Conservation (phyloP, 2,113 vertebrate genomes). For the Trochalopteron elliotii region DNA sequence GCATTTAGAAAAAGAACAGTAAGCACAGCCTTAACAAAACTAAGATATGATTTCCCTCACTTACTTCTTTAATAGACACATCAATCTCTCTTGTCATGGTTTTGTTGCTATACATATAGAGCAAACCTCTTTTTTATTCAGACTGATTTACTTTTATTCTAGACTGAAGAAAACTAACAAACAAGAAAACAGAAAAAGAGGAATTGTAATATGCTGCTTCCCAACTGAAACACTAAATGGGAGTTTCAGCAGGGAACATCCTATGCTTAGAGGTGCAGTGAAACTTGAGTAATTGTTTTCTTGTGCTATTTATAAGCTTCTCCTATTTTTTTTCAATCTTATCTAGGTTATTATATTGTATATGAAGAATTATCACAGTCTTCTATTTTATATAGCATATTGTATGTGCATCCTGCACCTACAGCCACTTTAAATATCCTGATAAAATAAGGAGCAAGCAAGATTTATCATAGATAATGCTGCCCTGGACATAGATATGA, state of each 20-base stretch:
- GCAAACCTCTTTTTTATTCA: neutral
- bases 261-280: neutral
- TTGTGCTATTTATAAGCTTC: neutral
- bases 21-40: neutral
- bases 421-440: neutral
- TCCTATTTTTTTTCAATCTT: fast-evolving
- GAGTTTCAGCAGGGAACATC: neutral
- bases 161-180: neutral
- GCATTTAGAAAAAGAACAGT: neutral
- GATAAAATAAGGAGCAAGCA: neutral
- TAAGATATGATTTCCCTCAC: constrained; percentile 14
- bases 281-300: neutral
- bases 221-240: neutral
- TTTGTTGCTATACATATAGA: neutral
- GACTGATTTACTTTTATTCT: neutral
- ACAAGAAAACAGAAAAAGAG: neutral
- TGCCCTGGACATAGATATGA: neutral
- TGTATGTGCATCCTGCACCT: neutral
- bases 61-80: constrained; percentile 37
- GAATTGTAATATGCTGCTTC: neutral
- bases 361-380: neutral
- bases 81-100: constrained; percentile 28
- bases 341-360: neutral
- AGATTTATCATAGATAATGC: neutral
- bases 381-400: neutral